Evolutionary conservation across 2,888 invertebrate species (phyloP), one percentile per base, ranked within the genome.

Genomic region (Hanleya hanleyi): DNA sequence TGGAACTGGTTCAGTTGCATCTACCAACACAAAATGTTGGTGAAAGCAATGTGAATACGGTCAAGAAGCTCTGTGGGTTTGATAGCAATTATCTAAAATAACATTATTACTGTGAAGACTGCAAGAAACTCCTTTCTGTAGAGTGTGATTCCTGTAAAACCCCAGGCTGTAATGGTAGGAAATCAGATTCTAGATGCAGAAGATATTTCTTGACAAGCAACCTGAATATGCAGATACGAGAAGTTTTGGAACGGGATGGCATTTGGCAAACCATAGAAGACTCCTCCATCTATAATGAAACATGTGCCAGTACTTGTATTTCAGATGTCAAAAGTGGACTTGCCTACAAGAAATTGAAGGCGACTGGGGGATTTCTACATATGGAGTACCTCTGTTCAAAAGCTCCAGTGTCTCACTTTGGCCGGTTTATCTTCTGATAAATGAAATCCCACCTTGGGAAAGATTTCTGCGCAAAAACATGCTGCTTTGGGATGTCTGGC

Each of bases 311-410:
- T 9, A 26, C 7, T 15, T 37, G 36, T n/a, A 50, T 6, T 12
- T 38, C 35, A 22, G 38, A 41, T n/a, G 9, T 2, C 1, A 4
- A 4, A 41, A 66, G 29, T 2, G 37, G 76, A 49, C n/a, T 22
- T 12, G 71, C 50, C 49, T 76, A 76, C 33, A 66, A 57, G 61
- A 65, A 70, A 33, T 41, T 77, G 6, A 62, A 65, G 64, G 47
- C 72, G 47, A 62, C 69, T 18, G 74, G 76, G 37, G 35, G 29
- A 35, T 76, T 76, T 35, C 35, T 76, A 36, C 68, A 35, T 75
- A 78, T 67, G 74, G 73, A 32, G 47, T 77, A 12, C 75, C 75
- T 15, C 50, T 77, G 5, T 77, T 76, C 50, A 71, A 76, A 69
- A 74, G 71, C 64, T 76, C 76, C n/a, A 50, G 69, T 35, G 71